Base-by-base conservation (phyloP, 2,113 vertebrate genomes). In the Menidia beryllina region DNA sequence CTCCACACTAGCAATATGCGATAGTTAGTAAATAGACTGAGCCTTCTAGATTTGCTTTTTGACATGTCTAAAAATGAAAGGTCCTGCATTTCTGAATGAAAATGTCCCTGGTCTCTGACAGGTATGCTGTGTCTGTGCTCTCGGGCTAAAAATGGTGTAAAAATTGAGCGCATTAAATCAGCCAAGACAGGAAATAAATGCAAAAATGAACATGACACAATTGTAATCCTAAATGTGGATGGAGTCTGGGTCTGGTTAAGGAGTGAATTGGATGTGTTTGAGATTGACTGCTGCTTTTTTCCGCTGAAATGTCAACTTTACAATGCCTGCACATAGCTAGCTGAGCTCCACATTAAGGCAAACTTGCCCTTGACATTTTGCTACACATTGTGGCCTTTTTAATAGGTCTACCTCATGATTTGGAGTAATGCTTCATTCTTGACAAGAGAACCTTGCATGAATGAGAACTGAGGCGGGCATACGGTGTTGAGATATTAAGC, bases 311-410 rank as follows among this genome's bases (percentile, higher is more conserved):
- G 79, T 83, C 72, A 83, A 17, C 43, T 58, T 62, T 60, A 26
- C 47, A 52, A 26, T 38, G 47, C 23, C 54, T 41, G 58, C 55
- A 66, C 58, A 23, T 26, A 24, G 50, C 68, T 11, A 20, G 23
- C 72, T 75, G 20, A 63, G 49, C 77, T 70, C 72, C 68, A 71
- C 72, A 80, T 72, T 52, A 76, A 71, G 53, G 45, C 53, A 20
- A 75, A 80, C 63, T 74, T 86, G 82, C 68, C 86, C 84, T 90
- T 88, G 88, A 86, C 84, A 85, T 90, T 88, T 85, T 56, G 47
- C n/a, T 5, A 75, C 63, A 30, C 30, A 53, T 66, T 60, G 66
- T 74, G 36, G 70, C 56, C 58, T 47, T 57, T 76, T 79, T 84
- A 81, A 84, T 75, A 75, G 63, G 62, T 57, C 60, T 52, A 63